Evolutionary conservation across 2,888 invertebrate genomes (phyloP).

Genomic region (Danaus chrysippus): DNA sequence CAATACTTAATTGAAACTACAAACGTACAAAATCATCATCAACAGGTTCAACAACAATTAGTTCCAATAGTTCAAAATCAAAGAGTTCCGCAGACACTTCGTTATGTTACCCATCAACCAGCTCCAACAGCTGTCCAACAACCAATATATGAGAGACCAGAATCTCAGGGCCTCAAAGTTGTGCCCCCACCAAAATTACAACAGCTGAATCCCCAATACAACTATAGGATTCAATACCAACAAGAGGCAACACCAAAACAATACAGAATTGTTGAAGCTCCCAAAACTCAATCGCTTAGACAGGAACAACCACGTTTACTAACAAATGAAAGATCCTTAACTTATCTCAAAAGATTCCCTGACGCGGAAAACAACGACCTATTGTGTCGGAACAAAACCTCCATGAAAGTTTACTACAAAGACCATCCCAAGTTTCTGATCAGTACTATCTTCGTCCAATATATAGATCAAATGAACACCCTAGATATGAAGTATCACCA

Average conservation of each 20-base stretch:
- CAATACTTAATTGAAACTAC: conserved; percentile 75
- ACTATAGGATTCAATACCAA: conserved; percentile 62
- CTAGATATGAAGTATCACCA: conserved; percentile 51
- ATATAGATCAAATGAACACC: conserved; percentile 60
- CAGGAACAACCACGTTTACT: conserved; percentile 57
- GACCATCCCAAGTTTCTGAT: conserved; percentile 54
- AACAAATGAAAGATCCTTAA: conserved; percentile 59
- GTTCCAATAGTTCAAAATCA: conserved; percentile 51
- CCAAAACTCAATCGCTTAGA: conserved; percentile 48
- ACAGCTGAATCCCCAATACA: conserved; percentile 45
- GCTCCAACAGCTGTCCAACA: conserved; percentile 47
- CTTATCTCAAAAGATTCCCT: conserved; percentile 66
- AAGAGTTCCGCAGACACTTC: conserved; percentile 52
- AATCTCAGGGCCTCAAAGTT: conserved; percentile 67
- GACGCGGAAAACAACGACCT: conserved; percentile 62
- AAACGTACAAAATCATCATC: conserved; percentile 60
- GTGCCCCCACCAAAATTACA: conserved; percentile 69
- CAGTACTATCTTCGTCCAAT: conserved; percentile 65
- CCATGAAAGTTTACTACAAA: conserved; percentile 48
- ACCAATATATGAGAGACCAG: conserved; percentile 59
- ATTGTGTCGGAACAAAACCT: conserved; percentile 57
- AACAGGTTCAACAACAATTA: conserved; percentile 45
- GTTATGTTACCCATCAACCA: conserved; percentile 53
- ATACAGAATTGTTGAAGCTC: conserved; percentile 60
- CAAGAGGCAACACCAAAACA: conserved; percentile 66